Percentiles rank a stretch among this genome's conserved stretches.
Conservation (phyloP, 2,797 vertebrate genomes). For the Novumbra hubbsi region DNA sequence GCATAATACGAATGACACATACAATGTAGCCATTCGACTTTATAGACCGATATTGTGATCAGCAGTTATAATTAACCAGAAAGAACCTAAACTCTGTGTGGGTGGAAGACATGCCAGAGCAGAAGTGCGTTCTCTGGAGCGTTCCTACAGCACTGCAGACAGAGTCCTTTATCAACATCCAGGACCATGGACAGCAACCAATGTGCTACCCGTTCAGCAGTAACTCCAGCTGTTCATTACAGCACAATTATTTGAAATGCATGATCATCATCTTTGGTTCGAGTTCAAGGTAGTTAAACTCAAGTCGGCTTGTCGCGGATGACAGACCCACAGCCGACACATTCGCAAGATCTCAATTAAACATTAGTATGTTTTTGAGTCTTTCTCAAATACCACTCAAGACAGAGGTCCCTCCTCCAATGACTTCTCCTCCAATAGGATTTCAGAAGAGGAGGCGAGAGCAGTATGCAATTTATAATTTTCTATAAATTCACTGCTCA, state of each 20-base stretch:
- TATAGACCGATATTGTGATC: neutral
- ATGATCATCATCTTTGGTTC: neutral
- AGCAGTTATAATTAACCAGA: neutral
- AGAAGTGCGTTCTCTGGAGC: neutral
- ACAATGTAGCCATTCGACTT: neutral
- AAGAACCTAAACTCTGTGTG: neutral
- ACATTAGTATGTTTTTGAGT: too few species aligned
- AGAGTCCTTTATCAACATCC: neutral
- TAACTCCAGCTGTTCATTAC: constrained; percentile 15
- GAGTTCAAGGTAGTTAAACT: neutral
- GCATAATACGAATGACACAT: neutral
- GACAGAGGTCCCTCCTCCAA: too few species aligned
- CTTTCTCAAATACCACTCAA: too few species aligned
- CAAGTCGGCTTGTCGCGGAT: neutral
- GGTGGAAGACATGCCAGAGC: neutral
- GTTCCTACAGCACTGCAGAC: neutral
- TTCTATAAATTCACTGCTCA: too few species aligned
- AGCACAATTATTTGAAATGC: constrained; percentile 28
- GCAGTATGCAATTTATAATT: too few species aligned
- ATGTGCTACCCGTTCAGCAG: neutral
- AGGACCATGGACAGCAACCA: constrained; percentile 1
- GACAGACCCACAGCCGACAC: neutral
- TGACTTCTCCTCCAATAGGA: too few species aligned
- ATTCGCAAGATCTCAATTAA: too few species aligned
- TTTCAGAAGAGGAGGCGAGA: too few species aligned